Evolutionary conservation across 2,797 vertebrate species (phyloP).

Genomic region (Triplophysa yarkandensis): DNA sequence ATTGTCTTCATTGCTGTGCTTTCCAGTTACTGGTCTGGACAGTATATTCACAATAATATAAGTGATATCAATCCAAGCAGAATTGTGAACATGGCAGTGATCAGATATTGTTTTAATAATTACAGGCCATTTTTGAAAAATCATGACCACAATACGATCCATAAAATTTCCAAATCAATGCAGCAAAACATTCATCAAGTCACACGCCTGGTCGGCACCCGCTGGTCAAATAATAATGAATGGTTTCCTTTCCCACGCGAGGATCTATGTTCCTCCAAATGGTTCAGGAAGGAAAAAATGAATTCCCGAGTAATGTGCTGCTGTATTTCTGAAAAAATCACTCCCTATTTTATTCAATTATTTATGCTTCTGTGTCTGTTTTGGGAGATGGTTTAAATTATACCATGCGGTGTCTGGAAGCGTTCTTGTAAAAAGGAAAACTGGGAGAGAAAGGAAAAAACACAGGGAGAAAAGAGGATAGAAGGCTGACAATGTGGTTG

Average conservation of each 20-base stretch:
- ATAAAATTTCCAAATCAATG: slow-evolving; percentile 65
- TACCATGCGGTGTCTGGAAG: slow-evolving; percentile 62
- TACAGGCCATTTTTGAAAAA: not conserved
- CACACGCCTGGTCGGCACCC: slow-evolving; percentile 67
- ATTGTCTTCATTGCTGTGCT: not conserved
- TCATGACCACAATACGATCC: slow-evolving; percentile 64
- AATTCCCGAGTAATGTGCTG: slow-evolving; percentile 74
- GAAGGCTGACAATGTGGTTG: slow-evolving; percentile 56
- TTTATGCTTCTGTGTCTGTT: slow-evolving; percentile 78
- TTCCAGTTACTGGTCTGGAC: not conserved
- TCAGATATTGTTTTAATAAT: not conserved
- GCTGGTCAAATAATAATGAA: slow-evolving; percentile 64
- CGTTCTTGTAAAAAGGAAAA: slow-evolving; percentile 34
- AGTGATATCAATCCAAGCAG: not conserved
- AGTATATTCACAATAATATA: not conserved
- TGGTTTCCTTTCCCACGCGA: slow-evolving; percentile 54
- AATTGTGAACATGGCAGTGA: not conserved
- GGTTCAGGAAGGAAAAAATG: slow-evolving; percentile 58
- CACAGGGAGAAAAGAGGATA: slow-evolving; percentile 29
- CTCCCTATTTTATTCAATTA: slow-evolving; percentile 78
- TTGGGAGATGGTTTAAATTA: slow-evolving; percentile 74
- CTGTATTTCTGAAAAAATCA: slow-evolving; percentile 71
- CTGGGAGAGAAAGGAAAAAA: slow-evolving; percentile 21
- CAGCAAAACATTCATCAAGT: slow-evolving; percentile 62
- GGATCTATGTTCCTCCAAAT: slow-evolving; percentile 55